phyloP scores from a whole-genome alignment of 2,888 invertebrate species.

The Hyposoter dolosus region DNA sequence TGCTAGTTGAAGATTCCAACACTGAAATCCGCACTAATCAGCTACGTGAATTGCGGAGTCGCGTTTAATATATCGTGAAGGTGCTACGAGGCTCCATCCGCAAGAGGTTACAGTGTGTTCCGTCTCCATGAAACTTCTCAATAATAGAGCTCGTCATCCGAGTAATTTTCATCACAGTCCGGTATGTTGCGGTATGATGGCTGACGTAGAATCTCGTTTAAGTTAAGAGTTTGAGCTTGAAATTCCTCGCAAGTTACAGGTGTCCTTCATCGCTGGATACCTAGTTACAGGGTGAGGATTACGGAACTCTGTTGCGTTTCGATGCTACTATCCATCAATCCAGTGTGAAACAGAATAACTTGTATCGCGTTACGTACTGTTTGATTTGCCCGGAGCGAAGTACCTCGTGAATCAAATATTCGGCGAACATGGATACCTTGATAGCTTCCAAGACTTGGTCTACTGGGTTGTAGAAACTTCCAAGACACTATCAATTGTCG shows the following conservation, averaged over 20 bases:
- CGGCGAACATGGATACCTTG: slow-evolving; percentile 3
- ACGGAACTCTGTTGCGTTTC: not conserved
- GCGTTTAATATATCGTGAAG: slow-evolving; percentile 29
- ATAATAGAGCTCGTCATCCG: slow-evolving; percentile 33
- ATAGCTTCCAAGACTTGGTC: not conserved
- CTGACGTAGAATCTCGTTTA: slow-evolving; percentile 38
- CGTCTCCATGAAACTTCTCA: slow-evolving; percentile 42
- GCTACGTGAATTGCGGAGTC: slow-evolving; percentile 36
- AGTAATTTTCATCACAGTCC: slow-evolving; percentile 34
- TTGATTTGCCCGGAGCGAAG: not conserved
- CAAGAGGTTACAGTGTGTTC: slow-evolving; percentile 43
- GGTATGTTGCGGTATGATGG: slow-evolving; percentile 8
- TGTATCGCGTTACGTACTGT: not conserved
- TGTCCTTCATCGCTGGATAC: slow-evolving; percentile 28
- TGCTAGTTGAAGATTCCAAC: slow-evolving; percentile 33
- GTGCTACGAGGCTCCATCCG: slow-evolving; percentile 13
- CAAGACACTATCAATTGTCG: not conserved
- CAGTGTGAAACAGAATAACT: not conserved
- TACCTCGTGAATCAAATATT: slow-evolving; percentile 19
- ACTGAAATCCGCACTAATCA: slow-evolving; percentile 33
- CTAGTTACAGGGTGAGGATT: slow-evolving; percentile 7
- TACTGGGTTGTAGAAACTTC: not conserved
- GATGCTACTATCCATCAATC: not conserved
- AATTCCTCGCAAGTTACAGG: slow-evolving; percentile 36
- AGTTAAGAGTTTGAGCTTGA: slow-evolving; percentile 42